A percentile compares a stretch with the other conserved stretches of the same genome.
Conservation (phyloP, 2,797 vertebrate species). For the Meriones psammophilus region DNA sequence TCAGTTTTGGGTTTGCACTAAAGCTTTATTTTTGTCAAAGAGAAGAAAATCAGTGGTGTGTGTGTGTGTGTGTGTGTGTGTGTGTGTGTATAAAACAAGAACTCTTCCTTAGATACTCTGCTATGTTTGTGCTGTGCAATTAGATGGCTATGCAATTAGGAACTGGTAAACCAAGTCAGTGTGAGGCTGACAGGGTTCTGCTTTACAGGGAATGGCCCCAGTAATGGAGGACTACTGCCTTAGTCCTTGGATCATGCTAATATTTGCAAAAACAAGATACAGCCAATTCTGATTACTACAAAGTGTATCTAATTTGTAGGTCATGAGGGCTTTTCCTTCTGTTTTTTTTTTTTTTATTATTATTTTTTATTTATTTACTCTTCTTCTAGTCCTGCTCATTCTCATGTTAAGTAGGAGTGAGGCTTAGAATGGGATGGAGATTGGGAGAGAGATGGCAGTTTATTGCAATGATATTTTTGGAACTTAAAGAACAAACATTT, state of each 20-base stretch:
- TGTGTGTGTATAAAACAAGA: conserved; percentile 66
- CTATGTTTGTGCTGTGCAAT: conserved; percentile 63
- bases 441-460: background rate
- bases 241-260: conserved; percentile 75
- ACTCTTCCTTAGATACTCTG: conserved; percentile 12
- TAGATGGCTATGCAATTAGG: conserved; percentile 73
- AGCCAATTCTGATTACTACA: conserved; percentile 70
- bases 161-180: conserved; percentile 79
- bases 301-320: conserved; percentile 68
- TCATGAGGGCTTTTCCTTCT: conserved; percentile 18
- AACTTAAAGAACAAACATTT: conserved; percentile 25
- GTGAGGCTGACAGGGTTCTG: conserved; percentile 79
- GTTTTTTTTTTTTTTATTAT: background rate
- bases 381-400: background rate
- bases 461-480: conserved; percentile 1
- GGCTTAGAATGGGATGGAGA: background rate
- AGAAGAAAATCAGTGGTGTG: conserved; percentile 74
- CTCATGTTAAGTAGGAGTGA: conserved; percentile 30
- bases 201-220: conserved; percentile 76
- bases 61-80: conserved; percentile 56
- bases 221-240: conserved; percentile 69
- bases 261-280: conserved; percentile 56
- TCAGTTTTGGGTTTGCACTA: conserved; percentile 62
- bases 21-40: conserved; percentile 58
- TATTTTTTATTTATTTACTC: background rate